Evolutionary conservation across 1,140 invertebrate species (phyloP).

Genomic region (Listronotus bonariensis): DNA sequence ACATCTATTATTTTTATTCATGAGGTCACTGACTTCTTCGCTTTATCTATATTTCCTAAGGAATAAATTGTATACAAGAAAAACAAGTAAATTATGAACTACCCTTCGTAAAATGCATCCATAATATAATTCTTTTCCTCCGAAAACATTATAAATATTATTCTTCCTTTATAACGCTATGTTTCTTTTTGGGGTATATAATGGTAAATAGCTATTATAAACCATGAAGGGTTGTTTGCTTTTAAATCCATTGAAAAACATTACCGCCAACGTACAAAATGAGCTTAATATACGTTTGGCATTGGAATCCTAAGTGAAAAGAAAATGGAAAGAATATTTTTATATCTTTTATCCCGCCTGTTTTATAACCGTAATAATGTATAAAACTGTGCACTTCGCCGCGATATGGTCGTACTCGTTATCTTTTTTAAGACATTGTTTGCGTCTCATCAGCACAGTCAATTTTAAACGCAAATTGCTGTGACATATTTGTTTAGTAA

Average conservation of each 20-base stretch:
- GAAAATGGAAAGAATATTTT: neutral
- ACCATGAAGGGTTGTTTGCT: constrained; percentile 3
- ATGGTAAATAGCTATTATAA: constrained; percentile 11
- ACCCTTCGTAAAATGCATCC: too few species aligned
- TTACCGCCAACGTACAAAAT: neutral
- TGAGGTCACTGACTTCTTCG: too few species aligned
- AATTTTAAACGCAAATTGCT: too few species aligned
- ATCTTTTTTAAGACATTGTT: neutral
- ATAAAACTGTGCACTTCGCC: neutral
- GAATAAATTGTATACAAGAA: too few species aligned
- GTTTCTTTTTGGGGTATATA: constrained; percentile 6
- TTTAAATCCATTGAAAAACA: constrained; percentile 12
- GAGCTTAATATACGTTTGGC: neutral
- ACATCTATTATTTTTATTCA: too few species aligned
- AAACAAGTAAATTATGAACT: too few species aligned
- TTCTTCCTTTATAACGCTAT: too few species aligned
- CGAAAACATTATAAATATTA: neutral
- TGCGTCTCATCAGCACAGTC: neutral
- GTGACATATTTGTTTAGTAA: too few species aligned
- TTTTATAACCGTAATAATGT: constrained; percentile 3
- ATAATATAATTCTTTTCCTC: neutral
- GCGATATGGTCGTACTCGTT: neutral
- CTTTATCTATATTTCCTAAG: too few species aligned
- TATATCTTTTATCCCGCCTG: neutral
- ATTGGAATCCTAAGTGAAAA: neutral